Conservation (phyloP, 1,140 invertebrate genomes). For the Parasteatoda tepidariorum region DNA sequence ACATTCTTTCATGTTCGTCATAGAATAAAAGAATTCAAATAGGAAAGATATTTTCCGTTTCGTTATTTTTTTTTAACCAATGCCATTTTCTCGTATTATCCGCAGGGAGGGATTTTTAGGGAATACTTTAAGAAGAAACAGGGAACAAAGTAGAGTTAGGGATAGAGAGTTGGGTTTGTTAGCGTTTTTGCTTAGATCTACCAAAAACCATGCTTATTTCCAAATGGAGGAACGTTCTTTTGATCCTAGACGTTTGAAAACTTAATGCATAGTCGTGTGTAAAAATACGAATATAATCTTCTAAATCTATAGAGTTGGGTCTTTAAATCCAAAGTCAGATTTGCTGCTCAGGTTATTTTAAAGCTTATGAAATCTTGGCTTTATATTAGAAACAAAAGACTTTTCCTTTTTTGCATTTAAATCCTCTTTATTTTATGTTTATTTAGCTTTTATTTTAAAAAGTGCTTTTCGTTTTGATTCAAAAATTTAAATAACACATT, state of each 20-base stretch:
- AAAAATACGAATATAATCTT: background rate
- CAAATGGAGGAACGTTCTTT: background rate
- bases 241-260: background rate
- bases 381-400: too few relatives aligned
- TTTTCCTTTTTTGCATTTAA: too few relatives aligned
- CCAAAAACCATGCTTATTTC: background rate
- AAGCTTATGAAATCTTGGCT: too few relatives aligned
- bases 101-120: constrained; percentile 22
- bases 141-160: background rate
- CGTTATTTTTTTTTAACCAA: background rate
- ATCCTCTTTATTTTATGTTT: too few relatives aligned
- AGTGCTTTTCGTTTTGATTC: too few relatives aligned
- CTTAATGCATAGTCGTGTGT: background rate
- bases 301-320: background rate
- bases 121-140: background rate
- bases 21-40: constrained; percentile 45
- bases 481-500: too few relatives aligned
- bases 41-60: constrained; percentile 1
- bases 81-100: constrained; percentile 11
- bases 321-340: background rate
- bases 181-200: background rate
- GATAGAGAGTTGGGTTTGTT: background rate
- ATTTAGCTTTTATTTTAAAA: too few relatives aligned
- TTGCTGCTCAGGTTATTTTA: too few relatives aligned
- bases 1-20: constrained; percentile 30